phyloP scores from a whole-genome alignment of 35 echinoderm and acorn worm species.

The Apostichopus parvimensis region DNA sequence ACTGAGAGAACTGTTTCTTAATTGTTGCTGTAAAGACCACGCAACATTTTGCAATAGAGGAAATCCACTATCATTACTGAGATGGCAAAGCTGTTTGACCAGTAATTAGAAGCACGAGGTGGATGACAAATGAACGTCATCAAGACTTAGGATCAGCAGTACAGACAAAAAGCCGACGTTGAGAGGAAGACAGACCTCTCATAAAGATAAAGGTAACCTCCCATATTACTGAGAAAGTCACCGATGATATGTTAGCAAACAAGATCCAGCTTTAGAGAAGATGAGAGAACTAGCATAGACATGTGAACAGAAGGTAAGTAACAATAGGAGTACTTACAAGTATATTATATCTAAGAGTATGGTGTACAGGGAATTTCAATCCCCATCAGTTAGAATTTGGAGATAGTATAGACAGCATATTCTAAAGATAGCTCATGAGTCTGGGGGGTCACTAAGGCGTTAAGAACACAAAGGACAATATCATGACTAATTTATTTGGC shows the following conservation, averaged over 20 bases:
- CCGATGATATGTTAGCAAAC: neutral
- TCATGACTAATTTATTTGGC: slow-evolving; percentile 79
- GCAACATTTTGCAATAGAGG: slow-evolving; percentile 17
- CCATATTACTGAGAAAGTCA: neutral
- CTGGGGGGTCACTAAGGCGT: slow-evolving; percentile 69
- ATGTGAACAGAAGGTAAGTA: neutral
- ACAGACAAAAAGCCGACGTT: neutral
- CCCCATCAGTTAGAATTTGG: slow-evolving; percentile 15
- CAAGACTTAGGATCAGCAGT: neutral
- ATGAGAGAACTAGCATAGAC: neutral
- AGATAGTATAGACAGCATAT: slow-evolving; percentile 47
- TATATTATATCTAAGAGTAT: neutral
- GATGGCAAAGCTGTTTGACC: slow-evolving; percentile 6
- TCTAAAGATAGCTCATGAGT: slow-evolving; percentile 58
- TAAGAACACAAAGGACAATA: slow-evolving; percentile 60
- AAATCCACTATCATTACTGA: neutral
- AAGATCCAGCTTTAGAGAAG: neutral
- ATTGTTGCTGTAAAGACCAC: neutral
- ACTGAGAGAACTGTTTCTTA: neutral
- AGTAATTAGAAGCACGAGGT: neutral
- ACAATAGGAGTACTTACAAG: neutral
- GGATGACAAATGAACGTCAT: neutral
- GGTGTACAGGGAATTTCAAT: neutral
- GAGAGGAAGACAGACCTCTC: neutral
- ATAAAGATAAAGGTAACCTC: neutral